Conservation (phyloP, 64 coral and sea anemone genomes). For the Cladopsammia gracilis region DNA sequence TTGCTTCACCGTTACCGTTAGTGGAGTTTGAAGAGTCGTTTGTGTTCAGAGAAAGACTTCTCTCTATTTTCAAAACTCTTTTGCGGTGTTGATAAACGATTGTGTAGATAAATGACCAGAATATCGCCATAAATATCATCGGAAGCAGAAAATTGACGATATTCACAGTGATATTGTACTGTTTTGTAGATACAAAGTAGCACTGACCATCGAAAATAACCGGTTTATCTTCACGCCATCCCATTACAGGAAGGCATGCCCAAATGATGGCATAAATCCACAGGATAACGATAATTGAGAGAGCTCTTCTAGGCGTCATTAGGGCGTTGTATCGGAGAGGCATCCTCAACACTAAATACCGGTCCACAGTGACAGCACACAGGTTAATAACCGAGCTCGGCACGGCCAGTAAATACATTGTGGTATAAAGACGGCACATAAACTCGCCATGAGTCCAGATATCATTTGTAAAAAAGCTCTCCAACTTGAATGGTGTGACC, state of each 20-base stretch:
- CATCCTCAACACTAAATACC: constrained; percentile 82
- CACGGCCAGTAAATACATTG: constrained; percentile 79
- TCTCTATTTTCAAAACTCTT: constrained; percentile 80
- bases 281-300: constrained; percentile 39
- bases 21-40: constrained; percentile 73
- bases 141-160: constrained; percentile 84
- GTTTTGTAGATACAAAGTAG: constrained; percentile 7
- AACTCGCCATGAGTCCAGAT: constrained; percentile 74
- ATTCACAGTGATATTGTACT: constrained; percentile 69
- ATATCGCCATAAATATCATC: constrained; percentile 87
- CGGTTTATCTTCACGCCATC: constrained; percentile 21
- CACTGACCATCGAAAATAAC: background rate
- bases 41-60: constrained; percentile 80
- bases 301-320: constrained; percentile 73
- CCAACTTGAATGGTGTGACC: constrained; percentile 68
- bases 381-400: constrained; percentile 89
- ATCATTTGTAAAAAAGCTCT: background rate
- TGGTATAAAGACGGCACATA: constrained; percentile 79
- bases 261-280: constrained; percentile 83
- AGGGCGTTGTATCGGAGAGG: constrained; percentile 82
- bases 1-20: constrained; percentile 67
- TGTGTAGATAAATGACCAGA: constrained; percentile 84
- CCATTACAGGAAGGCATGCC: constrained; percentile 71
- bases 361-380: constrained; percentile 86
- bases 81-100: constrained; percentile 86